A percentile compares a stretch with the other conserved stretches of the same genome.
Conservation (phyloP, 1,140 invertebrate genomes). For the Aphis gossypii region DNA sequence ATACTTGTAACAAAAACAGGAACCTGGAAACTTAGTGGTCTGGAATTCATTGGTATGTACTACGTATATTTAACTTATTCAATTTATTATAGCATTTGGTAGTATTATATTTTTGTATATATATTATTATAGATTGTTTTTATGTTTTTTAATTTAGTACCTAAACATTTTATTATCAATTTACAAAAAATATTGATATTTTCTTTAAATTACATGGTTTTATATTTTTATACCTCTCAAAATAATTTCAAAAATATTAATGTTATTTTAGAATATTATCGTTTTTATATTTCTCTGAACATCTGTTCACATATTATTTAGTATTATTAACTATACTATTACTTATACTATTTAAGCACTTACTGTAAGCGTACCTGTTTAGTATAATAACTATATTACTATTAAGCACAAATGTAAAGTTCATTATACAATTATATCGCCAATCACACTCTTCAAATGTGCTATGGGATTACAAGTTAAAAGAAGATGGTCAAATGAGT, state of each 20-base stretch:
- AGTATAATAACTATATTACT: background rate
- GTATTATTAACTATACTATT: background rate
- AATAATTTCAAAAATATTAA: background rate
- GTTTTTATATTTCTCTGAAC: background rate
- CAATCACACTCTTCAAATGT: background rate
- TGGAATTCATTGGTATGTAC: constrained; percentile 88
- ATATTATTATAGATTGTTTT: background rate
- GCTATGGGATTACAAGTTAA: background rate
- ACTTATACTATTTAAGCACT: background rate
- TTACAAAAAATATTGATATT: background rate
- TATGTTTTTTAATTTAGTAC: background rate
- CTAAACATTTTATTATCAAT: background rate
- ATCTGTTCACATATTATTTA: background rate
- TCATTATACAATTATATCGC: background rate
- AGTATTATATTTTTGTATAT: too few relatives aligned
- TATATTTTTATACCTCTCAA: background rate
- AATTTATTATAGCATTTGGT: too few relatives aligned
- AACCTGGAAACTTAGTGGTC: constrained; percentile 94
- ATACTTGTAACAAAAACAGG: constrained; percentile 93
- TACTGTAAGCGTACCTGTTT: background rate
- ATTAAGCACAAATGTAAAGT: background rate
- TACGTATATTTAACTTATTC: too few relatives aligned
- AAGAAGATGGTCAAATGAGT: background rate
- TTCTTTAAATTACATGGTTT: background rate
- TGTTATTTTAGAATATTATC: background rate